These are phyloP conservation scores for Brachypteracias leptosomus DNA, from an alignment of 2,113 vertebrate genomes.

Conservation along the genomic window DNA sequence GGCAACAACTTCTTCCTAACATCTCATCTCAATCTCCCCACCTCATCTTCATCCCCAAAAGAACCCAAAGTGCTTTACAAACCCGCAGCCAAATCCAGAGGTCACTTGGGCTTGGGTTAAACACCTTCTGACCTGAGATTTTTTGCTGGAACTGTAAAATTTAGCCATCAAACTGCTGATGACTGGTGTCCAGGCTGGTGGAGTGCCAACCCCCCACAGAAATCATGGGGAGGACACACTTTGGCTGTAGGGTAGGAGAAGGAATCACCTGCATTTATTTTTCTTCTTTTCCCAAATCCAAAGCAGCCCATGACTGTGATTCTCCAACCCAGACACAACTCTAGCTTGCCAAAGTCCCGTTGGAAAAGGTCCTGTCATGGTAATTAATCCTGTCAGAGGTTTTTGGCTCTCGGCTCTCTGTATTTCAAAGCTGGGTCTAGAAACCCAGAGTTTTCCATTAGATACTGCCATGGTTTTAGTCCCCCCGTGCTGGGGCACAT, in stretches of 20 bases:
- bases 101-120: not conserved
- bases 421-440: not conserved
- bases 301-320: not conserved
- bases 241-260: not conserved
- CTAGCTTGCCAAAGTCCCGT: not conserved
- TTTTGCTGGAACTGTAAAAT: not conserved
- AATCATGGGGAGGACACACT: not conserved
- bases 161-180: not conserved
- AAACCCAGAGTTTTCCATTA: not conserved
- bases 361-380: not conserved
- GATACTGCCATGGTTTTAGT: not conserved
- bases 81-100: not conserved
- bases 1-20: too few relatives aligned
- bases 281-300: not conserved
- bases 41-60: slow-evolving; percentile 14
- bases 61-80: slow-evolving; percentile 27
- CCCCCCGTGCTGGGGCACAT: not conserved
- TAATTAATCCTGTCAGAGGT: not conserved
- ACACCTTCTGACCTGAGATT: not conserved
- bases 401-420: not conserved
- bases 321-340: not conserved
- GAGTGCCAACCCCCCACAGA: not conserved
- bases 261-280: not conserved
- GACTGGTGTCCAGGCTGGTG: not conserved
- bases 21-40: too few relatives aligned